Conservation (phyloP, 2,113 vertebrate species). For the Oxyruncus cristatus region DNA sequence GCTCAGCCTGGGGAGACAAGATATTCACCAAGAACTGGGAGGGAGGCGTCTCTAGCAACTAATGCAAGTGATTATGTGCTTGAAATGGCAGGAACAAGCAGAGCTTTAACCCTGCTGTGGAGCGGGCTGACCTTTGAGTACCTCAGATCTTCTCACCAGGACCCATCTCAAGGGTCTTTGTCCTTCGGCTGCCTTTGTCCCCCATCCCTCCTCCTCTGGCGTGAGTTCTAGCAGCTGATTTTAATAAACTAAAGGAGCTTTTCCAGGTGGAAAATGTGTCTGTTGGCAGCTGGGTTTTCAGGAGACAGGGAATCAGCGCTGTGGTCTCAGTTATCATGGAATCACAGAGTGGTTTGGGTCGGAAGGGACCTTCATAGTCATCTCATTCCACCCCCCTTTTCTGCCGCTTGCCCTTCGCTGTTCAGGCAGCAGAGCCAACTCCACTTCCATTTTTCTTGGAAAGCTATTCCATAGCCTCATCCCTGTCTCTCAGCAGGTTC, state of each 20-base stretch:
- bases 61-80: neutral
- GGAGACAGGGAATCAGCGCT: neutral
- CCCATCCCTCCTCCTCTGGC: fast-evolving
- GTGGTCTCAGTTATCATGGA: neutral
- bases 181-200: neutral
- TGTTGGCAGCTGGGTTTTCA: fast-evolving
- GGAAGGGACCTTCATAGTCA: neutral
- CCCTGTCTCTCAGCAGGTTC: neutral
- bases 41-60: slow-evolving; percentile 17
- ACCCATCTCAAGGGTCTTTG: neutral
- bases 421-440: neutral
- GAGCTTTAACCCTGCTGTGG: neutral
- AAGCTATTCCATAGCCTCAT: neutral
- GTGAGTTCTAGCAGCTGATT: neutral
- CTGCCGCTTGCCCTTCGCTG: fast-evolving
- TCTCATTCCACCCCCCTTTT: fast-evolving
- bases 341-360: neutral
- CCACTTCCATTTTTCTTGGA: neutral
- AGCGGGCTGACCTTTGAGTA: neutral
- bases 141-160: neutral
- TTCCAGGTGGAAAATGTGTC: neutral
- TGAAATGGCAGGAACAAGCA: neutral
- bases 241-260: neutral
- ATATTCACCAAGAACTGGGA: neutral
- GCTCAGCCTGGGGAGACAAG: slow-evolving; percentile 22